These are phyloP conservation scores for Mesorhabditis spiculigera DNA, from an alignment of 2,888 invertebrate species.

Conservation along the genomic window DNA sequence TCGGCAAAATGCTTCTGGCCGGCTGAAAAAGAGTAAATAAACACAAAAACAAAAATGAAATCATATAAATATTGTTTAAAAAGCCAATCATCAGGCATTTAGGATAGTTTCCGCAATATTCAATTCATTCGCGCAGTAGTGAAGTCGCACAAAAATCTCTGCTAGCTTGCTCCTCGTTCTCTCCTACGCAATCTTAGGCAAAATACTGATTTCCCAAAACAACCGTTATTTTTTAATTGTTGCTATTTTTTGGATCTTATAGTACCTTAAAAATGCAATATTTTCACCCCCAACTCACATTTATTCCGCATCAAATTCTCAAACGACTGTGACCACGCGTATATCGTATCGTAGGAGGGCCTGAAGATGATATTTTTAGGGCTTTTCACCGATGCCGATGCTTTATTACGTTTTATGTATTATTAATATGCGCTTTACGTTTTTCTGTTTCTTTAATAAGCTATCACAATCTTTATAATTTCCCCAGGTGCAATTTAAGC, in stretches of 20 bases:
- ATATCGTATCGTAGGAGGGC: constrained; percentile 55
- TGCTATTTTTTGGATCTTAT: background rate
- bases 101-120: background rate
- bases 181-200: background rate
- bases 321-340: constrained; percentile 56
- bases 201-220: no score
- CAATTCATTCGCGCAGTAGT: background rate
- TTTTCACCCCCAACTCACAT: constrained; percentile 24
- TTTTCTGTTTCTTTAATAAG: no score
- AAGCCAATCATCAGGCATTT: background rate
- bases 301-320: constrained; percentile 57
- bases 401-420: no score
- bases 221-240: background rate
- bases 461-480: no score
- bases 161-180: background rate
- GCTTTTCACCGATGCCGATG: no score
- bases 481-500: no score
- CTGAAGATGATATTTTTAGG: constrained; percentile 18
- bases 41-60: background rate
- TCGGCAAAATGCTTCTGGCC: constrained; percentile 56
- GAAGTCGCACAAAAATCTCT: background rate
- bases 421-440: no score
- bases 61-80: background rate
- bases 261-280: no score
- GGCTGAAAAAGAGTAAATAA: constrained; percentile 65